A percentile compares a stretch with the other conserved stretches of the same genome.
Conservation (phyloP, 1,140 invertebrate species). For the Drosophila erecta region DNA sequence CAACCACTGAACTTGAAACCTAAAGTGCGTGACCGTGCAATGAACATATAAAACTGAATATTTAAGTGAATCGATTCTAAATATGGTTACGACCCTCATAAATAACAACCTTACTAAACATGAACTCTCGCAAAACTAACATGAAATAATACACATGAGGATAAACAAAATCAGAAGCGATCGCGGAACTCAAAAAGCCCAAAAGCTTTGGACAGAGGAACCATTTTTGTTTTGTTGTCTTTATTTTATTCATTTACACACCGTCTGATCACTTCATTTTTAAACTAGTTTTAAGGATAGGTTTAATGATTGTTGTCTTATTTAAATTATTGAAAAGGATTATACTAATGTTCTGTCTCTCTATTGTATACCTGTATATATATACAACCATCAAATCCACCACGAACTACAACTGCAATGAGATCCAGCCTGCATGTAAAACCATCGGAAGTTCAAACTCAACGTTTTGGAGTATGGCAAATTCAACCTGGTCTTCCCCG, state of each 20-base stretch:
- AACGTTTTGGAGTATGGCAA: slow-evolving; percentile 3
- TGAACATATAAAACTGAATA: slow-evolving; percentile 4
- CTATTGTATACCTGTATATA: slow-evolving; percentile 82
- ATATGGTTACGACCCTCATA: background rate
- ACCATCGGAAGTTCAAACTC: slow-evolving; percentile 5
- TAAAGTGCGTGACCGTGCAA: slow-evolving; percentile 6
- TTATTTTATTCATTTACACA: slow-evolving; percentile 26
- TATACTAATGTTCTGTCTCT: slow-evolving; percentile 81
- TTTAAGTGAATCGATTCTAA: slow-evolving; percentile 2
- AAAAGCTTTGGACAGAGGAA: slow-evolving; percentile 14
- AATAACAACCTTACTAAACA: slow-evolving; percentile 18
- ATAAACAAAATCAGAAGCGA: slow-evolving; percentile 24
- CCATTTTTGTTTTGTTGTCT: slow-evolving; percentile 38
- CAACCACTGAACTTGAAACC: background rate
- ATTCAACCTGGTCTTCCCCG: slow-evolving; percentile 5
- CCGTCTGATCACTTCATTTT: slow-evolving; percentile 35
- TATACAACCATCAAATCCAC: slow-evolving; percentile 57
- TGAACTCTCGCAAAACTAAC: slow-evolving; percentile 24
- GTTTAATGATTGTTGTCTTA: slow-evolving; percentile 71
- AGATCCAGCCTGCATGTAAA: slow-evolving; percentile 16
- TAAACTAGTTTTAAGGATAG: slow-evolving; percentile 67
- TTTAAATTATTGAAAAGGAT: slow-evolving; percentile 73
- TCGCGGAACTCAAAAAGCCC: slow-evolving; percentile 5
- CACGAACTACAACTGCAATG: slow-evolving; percentile 30
- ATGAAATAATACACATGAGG: slow-evolving; percentile 26